A percentile compares a stretch with the other conserved stretches of the same genome.
phyloP scores from a whole-genome alignment of 1,140 invertebrate genomes.

The Zaprionus inermis region DNA sequence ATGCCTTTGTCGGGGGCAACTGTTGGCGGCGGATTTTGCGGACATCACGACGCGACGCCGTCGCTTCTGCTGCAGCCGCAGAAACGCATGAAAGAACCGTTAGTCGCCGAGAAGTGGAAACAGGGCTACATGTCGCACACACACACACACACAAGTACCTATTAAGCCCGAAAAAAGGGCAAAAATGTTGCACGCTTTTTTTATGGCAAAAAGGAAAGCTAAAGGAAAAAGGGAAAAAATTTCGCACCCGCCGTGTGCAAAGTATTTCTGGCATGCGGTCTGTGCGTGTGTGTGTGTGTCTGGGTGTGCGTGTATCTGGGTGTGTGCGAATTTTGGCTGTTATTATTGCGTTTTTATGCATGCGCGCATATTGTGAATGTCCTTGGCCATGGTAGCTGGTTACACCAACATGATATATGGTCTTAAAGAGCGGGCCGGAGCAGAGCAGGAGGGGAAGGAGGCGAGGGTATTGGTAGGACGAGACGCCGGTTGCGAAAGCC shows the following conservation, averaged over 20 bases:
- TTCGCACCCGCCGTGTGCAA: constrained; percentile 75
- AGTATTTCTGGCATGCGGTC: constrained; percentile 59
- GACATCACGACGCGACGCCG: constrained; percentile 5
- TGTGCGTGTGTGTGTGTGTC: constrained; percentile 36
- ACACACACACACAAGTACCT: constrained; percentile 33
- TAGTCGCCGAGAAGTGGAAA: constrained; percentile 19
- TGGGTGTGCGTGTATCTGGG: constrained; percentile 13
- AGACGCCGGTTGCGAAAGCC: constrained; percentile 44
- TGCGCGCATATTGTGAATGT: constrained; percentile 80
- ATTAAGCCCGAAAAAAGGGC: constrained; percentile 38
- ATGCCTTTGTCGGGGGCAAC: constrained; percentile 38
- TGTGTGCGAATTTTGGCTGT: constrained; percentile 50
- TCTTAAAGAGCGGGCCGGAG: constrained; percentile 59
- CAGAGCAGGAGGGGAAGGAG: constrained; percentile 39
- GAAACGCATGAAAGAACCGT: constrained; percentile 48
- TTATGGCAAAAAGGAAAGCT: constrained; percentile 37
- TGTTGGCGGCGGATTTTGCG: constrained; percentile 33
- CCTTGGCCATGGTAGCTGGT: constrained; percentile 75
- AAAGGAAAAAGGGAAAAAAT: constrained; percentile 44
- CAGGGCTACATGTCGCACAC: constrained; percentile 29
- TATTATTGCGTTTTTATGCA: constrained; percentile 82
- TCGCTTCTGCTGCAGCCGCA: constrained; percentile 55
- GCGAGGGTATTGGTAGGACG: background rate
- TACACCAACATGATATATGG: constrained; percentile 74
- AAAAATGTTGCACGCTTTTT: constrained; percentile 11